Conservation (phyloP, 2,113 vertebrate species). For the Pteronura brasiliensis region DNA sequence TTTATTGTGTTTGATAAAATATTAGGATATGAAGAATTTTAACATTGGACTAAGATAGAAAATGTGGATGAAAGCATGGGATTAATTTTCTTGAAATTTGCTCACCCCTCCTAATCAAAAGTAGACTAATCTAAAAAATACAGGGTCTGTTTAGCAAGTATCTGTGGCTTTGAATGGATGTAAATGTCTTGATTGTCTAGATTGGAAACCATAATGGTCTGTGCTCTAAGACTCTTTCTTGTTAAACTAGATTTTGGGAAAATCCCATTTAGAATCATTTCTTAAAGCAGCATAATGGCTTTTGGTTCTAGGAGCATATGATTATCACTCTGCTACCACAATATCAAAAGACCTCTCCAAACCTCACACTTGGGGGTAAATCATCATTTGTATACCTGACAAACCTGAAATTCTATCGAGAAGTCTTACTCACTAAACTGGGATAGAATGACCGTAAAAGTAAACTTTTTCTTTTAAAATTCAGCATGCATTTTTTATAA, state of each 20-base stretch:
- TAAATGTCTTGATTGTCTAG: not conserved
- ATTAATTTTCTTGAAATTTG: not conserved
- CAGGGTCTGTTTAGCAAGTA: not conserved
- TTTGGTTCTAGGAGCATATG: not conserved
- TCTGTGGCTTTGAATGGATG: not conserved
- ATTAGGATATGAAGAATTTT: not conserved
- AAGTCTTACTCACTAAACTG: not conserved
- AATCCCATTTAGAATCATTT: not conserved
- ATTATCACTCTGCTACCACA: not conserved
- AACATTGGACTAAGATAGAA: not conserved
- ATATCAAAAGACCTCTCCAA: not conserved
- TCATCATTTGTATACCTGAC: not conserved
- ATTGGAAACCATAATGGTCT: not conserved
- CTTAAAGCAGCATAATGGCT: not conserved
- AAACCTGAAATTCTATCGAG: not conserved
- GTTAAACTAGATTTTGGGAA: not conserved
- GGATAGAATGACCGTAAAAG: not conserved
- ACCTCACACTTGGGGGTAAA: not conserved
- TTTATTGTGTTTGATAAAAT: not conserved
- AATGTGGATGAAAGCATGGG: not conserved
- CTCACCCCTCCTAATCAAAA: not conserved
- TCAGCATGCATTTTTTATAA: not conserved
- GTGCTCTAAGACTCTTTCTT: not conserved
- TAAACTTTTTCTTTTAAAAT: constrained; percentile 4
- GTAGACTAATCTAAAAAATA: not conserved